Evolutionary conservation across 2,113 vertebrate genomes (phyloP).

Genomic region (Pandion haliaetus): DNA sequence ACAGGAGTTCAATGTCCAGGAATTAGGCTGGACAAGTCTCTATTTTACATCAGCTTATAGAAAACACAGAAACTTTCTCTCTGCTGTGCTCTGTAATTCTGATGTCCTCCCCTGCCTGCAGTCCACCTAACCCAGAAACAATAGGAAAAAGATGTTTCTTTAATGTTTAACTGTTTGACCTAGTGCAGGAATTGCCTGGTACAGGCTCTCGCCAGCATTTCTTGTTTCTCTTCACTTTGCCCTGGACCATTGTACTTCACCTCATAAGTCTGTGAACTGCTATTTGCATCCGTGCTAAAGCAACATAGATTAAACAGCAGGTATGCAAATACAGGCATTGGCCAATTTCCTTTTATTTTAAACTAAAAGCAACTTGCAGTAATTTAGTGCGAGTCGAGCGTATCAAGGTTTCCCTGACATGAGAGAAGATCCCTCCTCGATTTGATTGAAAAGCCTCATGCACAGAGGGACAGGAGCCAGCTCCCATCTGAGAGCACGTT

Average conservation of each 20-base stretch:
- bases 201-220: not conserved
- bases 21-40: not conserved
- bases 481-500: not conserved
- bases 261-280: not conserved
- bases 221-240: not conserved
- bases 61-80: not conserved
- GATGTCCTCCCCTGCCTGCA: not conserved
- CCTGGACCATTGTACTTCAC: not conserved
- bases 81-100: not conserved
- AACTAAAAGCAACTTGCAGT: not conserved
- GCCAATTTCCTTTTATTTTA: not conserved
- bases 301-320: not conserved
- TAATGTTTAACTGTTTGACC: not conserved
- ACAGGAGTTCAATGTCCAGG: not conserved
- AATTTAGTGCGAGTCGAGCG: not conserved
- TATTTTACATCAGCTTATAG: not conserved
- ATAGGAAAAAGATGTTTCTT: not conserved
- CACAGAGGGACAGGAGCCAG: not conserved
- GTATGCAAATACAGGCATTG: not conserved
- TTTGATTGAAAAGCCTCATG: not conserved
- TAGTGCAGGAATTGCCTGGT: not conserved
- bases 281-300: not conserved
- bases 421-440: not conserved
- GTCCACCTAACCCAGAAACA: not conserved
- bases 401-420: not conserved